Percentiles rank a stretch among this genome's conserved stretches.
Evolutionary conservation across 2,113 vertebrate genomes (phyloP).

Genomic region (Lucifuga dentata): DNA sequence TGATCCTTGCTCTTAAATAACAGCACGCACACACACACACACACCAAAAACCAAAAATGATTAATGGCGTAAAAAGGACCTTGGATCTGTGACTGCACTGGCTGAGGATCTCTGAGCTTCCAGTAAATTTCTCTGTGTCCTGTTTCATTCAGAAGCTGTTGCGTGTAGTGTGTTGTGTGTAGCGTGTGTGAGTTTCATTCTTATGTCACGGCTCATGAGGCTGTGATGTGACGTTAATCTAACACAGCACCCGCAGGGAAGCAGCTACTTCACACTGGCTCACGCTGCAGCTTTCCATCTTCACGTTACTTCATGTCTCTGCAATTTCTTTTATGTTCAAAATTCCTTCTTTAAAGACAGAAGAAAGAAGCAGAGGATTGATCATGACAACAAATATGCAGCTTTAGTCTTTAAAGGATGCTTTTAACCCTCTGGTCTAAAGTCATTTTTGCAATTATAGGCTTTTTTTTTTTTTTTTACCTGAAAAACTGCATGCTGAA

Average conservation of each 20-base stretch:
- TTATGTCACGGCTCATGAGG: conserved; percentile 69
- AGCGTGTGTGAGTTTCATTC: conserved; percentile 67
- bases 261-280: conserved; percentile 59
- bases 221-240: conserved; percentile 70
- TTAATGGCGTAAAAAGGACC: conserved; percentile 19
- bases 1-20: too few species aligned
- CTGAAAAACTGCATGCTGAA: too few species aligned
- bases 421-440: too few species aligned
- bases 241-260: conserved; percentile 61
- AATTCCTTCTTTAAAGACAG: not conserved
- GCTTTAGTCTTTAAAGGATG: not conserved
- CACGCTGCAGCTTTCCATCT: conserved; percentile 55
- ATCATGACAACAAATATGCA: not conserved
- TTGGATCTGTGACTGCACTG: not conserved
- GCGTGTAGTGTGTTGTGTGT: conserved; percentile 34
- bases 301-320: conserved; percentile 14
- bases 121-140: conserved; percentile 50
- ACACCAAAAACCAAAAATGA: not conserved
- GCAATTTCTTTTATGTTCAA: not conserved
- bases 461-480: too few species aligned
- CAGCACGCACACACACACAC: too few species aligned
- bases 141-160: conserved; percentile 57
- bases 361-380: not conserved
- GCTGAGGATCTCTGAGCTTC: conserved; percentile 35
- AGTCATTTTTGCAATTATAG: too few species aligned